These are phyloP conservation scores for Cheiracanthium punctorium DNA, from an alignment of 2,888 invertebrate species.

Conservation along the genomic window DNA sequence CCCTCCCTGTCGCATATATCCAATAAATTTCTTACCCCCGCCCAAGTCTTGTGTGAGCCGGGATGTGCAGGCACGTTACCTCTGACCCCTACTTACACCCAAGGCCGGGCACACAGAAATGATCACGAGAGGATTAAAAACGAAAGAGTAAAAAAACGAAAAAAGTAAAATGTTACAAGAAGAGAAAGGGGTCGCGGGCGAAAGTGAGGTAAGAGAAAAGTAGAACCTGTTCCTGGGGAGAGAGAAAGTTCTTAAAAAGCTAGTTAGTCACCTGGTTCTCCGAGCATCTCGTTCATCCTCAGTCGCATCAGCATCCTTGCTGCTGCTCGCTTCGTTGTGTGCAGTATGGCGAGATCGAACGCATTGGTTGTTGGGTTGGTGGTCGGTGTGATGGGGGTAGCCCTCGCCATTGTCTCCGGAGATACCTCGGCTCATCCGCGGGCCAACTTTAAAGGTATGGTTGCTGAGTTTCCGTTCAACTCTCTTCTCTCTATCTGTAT, in stretches of 20 bases:
- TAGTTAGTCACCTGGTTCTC: background rate
- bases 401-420: background rate
- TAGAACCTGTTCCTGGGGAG: conserved; percentile 42
- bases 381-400: background rate
- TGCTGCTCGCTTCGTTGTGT: conserved; percentile 20
- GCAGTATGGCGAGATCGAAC: background rate
- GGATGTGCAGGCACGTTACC: too few species aligned
- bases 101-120: conserved; percentile 41
- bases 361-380: conserved; percentile 13
- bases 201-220: too few species aligned
- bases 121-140: too few species aligned
- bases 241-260: conserved; percentile 51
- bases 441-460: background rate
- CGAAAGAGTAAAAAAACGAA: too few species aligned
- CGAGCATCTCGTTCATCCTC: conserved; percentile 8
- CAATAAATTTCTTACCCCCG: background rate
- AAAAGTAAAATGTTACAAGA: background rate
- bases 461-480: too few species aligned
- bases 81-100: conserved; percentile 31
- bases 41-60: background rate
- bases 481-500: too few species aligned
- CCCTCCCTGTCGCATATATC: background rate
- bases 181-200: conserved; percentile 39
- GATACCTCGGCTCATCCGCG: background rate
- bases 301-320: too few species aligned